Base-by-base conservation (phyloP, 1,140 invertebrate genomes). In the Brachionus koreanus region DNA sequence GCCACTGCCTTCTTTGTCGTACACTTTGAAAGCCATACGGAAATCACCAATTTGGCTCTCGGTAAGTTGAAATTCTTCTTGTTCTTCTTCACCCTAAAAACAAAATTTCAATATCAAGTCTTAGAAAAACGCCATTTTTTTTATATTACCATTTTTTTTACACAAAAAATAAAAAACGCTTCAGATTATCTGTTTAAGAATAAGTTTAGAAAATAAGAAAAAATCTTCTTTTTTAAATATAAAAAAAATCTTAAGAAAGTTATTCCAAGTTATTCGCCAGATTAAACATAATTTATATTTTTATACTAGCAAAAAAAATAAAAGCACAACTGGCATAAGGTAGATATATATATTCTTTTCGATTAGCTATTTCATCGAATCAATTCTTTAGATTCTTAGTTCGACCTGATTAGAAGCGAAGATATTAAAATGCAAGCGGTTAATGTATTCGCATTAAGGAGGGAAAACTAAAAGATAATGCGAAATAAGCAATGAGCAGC, bases 231-330 rank as follows among this genome's bases (percentile, higher is more conserved):
- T 23, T 74, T 69, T 69, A 39, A 69, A 37, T 39, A 37, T 19
- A 37, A 69, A 69, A n/a, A 39, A 39, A 19, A 39, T n/a, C 37
- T 19, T 37, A 37, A 87, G 87, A 88, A 83, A 74, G 84, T 61
- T 61, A 77, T 61, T 52, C 52, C 46, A 77, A 77, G 72, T 75
- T 52, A 46, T 75, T 43, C 7, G 46, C 19, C 19, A 43, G 33
- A 25, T 61, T 29, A 35, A 39, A 25, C 74, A 57, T 77, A 61
- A 77, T 61, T 77, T 77, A 61, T 61, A 52, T 35, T 65, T 65
- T 46, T 12, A 46, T 13, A 5, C 12, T 16, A 65, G 12, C 25
- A 13, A 6, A 65, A 16, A 33, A 63, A 65, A 33, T 23, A 65
- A 13, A 33, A 65, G 12, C 12, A 37, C 25, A 65, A 37, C 3